Evolutionary conservation across 2,113 vertebrate species (phyloP).

Genomic region (Boulengeromyrus knoepffleri): DNA sequence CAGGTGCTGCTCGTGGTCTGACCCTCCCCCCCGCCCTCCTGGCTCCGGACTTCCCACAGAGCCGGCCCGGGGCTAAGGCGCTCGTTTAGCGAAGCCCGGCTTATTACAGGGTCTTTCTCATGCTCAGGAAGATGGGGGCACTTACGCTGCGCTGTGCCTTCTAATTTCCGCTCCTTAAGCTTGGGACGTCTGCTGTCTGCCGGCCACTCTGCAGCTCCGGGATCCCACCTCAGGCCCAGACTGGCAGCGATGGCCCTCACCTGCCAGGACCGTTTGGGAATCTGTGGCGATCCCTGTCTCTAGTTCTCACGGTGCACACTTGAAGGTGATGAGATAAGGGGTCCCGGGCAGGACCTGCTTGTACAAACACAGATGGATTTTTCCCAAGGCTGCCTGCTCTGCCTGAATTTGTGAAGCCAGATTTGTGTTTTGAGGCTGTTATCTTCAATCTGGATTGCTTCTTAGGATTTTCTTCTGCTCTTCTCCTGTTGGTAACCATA

Average conservation of each 20-base stretch:
- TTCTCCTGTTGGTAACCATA: neutral
- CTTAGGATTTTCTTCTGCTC: neutral
- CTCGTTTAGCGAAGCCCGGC: neutral
- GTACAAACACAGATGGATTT: neutral
- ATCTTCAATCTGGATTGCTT: neutral
- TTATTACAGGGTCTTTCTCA: neutral
- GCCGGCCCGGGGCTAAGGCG: neutral
- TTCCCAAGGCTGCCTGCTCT: neutral
- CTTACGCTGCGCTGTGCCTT: neutral
- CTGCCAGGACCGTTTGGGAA: neutral
- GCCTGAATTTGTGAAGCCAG: neutral
- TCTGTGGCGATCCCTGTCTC: neutral
- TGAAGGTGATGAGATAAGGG: neutral
- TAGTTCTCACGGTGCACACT: neutral
- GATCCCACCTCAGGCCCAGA: neutral
- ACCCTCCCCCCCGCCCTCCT: neutral
- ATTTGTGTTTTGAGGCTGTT: neutral
- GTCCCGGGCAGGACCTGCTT: neutral
- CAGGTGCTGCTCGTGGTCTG: conserved; percentile 12
- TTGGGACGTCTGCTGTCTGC: neutral
- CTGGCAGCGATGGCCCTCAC: neutral
- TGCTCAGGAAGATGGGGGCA: neutral
- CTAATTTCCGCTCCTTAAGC: neutral
- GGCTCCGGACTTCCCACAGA: neutral
- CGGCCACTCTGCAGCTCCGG: neutral